Evolutionary conservation across 1,140 invertebrate genomes (phyloP).

Genomic region (Phymastichus coffea): DNA sequence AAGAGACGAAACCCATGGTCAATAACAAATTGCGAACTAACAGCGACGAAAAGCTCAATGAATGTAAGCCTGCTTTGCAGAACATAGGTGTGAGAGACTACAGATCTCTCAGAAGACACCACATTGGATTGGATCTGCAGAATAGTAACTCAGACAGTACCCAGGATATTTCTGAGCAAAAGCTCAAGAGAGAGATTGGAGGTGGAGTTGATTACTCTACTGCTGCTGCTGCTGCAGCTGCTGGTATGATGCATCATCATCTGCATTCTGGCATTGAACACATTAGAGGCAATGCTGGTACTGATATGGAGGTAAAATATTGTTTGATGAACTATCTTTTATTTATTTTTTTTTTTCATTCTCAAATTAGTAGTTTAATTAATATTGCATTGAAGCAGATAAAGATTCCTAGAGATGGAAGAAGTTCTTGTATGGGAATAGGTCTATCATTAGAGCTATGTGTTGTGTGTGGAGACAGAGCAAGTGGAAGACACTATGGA

Average conservation of each 20-base stretch:
- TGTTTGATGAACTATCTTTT: neutral
- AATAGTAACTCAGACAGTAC: slow-evolving; percentile 25
- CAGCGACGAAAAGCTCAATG: slow-evolving; percentile 18
- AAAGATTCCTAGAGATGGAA: slow-evolving; percentile 53
- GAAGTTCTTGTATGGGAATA: slow-evolving; percentile 49
- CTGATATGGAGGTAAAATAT: slow-evolving; percentile 23
- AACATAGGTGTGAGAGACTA: slow-evolving; percentile 24
- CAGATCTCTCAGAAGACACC: slow-evolving; percentile 21
- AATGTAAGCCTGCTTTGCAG: slow-evolving; percentile 12
- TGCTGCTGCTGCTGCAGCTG: slow-evolving; percentile 21
- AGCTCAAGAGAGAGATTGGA: slow-evolving; percentile 23
- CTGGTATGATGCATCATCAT: slow-evolving; percentile 28
- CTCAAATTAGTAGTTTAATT: neutral
- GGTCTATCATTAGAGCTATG: slow-evolving; percentile 77
- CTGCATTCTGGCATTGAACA: slow-evolving; percentile 24
- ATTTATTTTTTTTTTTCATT: neutral
- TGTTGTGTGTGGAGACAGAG: slow-evolving; percentile 91
- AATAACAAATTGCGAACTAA: slow-evolving; percentile 16
- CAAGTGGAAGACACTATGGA: slow-evolving; percentile 92
- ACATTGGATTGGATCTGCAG: slow-evolving; percentile 24
- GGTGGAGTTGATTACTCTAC: slow-evolving; percentile 13
- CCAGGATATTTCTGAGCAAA: slow-evolving; percentile 16
- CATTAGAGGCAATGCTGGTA: slow-evolving; percentile 21
- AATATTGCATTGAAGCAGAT: slow-evolving; percentile 36
- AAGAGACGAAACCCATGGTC: slow-evolving; percentile 15